A percentile compares a stretch with the other conserved stretches of the same genome.
Conservation (phyloP, 1,140 invertebrate species). For the Cotesia typhae region DNA sequence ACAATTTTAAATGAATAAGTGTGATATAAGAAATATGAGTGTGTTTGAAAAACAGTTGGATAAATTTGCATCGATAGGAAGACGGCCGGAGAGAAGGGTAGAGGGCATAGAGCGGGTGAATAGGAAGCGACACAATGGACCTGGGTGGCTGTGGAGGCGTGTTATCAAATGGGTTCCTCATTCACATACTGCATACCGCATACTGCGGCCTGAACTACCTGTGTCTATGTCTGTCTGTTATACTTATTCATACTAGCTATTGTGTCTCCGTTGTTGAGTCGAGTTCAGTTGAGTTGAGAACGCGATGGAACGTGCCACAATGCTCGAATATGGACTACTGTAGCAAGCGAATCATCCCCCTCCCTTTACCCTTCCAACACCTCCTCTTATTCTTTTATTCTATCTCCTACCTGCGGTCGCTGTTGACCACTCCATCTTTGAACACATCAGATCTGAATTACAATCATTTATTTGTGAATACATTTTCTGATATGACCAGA, state of each 20-base stretch:
- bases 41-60: too few species aligned
- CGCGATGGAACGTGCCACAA: constrained; percentile 67
- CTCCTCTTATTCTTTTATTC: too few species aligned
- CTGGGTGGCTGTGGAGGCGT: constrained; percentile 64
- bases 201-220: constrained; percentile 60
- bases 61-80: neutral
- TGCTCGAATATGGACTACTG: constrained; percentile 63
- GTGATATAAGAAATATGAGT: too few species aligned
- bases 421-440: too few species aligned
- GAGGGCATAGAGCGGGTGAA: constrained; percentile 64
- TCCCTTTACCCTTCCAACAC: too few species aligned
- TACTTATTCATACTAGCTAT: constrained; percentile 64
- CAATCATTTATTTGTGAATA: too few species aligned
- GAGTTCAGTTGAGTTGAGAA: constrained; percentile 67
- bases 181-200: constrained; percentile 55
- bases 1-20: too few species aligned
- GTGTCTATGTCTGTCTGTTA: constrained; percentile 67
- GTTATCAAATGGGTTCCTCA: constrained; percentile 68
- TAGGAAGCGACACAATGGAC: constrained; percentile 67
- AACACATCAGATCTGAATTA: too few species aligned
- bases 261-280: constrained; percentile 58
- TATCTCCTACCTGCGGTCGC: too few species aligned
- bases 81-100: constrained; percentile 40
- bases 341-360: constrained; percentile 19
- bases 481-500: too few species aligned